A percentile compares a stretch with the other conserved stretches of the same genome.
Conservation (phyloP, 2,797 vertebrate genomes). For the Stomatorhinus walkeri region DNA sequence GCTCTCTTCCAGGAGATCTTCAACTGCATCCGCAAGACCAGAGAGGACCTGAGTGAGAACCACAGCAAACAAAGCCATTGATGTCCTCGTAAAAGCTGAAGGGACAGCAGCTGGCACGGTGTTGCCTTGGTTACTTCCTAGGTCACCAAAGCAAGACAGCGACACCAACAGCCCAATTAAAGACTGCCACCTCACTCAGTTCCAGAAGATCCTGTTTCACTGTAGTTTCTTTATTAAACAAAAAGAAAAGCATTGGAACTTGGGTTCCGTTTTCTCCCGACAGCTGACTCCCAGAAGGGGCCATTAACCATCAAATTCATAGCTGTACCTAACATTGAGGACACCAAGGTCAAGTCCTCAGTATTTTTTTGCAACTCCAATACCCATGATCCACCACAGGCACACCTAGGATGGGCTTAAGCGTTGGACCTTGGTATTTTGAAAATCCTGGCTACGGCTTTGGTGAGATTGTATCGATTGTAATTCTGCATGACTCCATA, state of each 20-base stretch:
- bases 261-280: neutral
- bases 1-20: constrained; percentile 94
- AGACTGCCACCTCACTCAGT: neutral
- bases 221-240: neutral
- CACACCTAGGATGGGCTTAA: neutral
- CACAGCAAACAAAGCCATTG: constrained; percentile 31
- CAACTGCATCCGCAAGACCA: constrained; percentile 87
- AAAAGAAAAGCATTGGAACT: neutral
- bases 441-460: neutral
- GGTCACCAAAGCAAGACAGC: neutral
- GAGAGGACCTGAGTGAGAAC: constrained; percentile 77
- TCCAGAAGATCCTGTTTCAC: neutral
- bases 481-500: constrained; percentile 9
- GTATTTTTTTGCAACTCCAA: neutral
- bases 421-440: neutral
- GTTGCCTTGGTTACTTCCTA: neutral
- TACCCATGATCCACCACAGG: neutral
- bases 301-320: neutral
- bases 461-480: neutral
- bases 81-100: neutral
- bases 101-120: neutral
- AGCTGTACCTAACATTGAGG: neutral
- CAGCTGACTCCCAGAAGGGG: neutral
- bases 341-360: neutral
- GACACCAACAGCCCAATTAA: neutral